Evolutionary conservation across 2,888 invertebrate genomes (phyloP), one percentile per base, ranked within the genome.

Genomic region (Drosophila monieri): DNA sequence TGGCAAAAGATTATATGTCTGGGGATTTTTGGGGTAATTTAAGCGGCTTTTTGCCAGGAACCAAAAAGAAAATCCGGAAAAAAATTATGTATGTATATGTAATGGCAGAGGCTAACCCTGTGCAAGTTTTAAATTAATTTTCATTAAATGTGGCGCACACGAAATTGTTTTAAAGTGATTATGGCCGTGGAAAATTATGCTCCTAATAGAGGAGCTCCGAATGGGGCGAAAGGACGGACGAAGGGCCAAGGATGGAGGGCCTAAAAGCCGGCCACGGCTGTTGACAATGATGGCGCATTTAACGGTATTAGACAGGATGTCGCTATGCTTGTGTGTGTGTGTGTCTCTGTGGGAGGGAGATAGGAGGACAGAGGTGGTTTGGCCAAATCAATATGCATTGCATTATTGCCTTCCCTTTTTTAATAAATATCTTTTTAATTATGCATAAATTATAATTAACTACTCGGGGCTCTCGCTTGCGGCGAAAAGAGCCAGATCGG

Each of bases 151-250:
- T 64, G 73, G 70, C 76, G 67, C 73, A 76, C 66, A 73, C 78
- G 78, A 73, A 78, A 78, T 80, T 78, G 81, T 78, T 78, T 78
- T 78, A 80, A 78, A 78, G 81, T 80, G 78, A 80, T 78, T 78
- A 80, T 73, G 71, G 68, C 59, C 58, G 66, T 64, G 60, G 70
- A 59, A 80, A 75, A 78, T 78, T 73, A 78, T 80, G 70, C 52
- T 66, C 54, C 55, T 57, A 77, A 77, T 69, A 54, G 64, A 53
- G 54, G 47, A 39, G 35, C 15, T 23, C 21, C 12, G 18, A 32
- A 21, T 9, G 30, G 27, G 51, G 10, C 27, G 23, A 14, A 21
- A 12, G 39, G 53, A 41, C 10, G 51, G 53, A 27, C 14, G 51
- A 37, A 27, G 27, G 60, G 37, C 25, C 46, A 27, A 27, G 27